phyloP scores from a whole-genome alignment of 2,797 vertebrate species.

The Ctenochaetus hawaiiensis region DNA sequence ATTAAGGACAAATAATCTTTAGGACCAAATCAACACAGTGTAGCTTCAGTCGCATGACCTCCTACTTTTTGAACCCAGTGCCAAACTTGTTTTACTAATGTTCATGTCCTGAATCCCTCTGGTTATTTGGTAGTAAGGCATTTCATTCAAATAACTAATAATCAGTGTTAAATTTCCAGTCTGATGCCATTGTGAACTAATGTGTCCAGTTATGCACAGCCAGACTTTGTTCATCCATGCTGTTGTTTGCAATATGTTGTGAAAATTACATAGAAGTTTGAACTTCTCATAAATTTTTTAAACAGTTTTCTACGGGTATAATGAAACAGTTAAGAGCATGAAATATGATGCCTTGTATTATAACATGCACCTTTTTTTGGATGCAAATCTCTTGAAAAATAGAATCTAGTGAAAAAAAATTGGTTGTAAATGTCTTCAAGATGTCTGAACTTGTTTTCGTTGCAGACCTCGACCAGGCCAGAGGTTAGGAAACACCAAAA shows the following conservation, averaged over 20 bases:
- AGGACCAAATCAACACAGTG: no score
- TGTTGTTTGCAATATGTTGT: neutral
- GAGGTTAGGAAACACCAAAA: conserved; percentile 88
- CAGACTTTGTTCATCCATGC: no score
- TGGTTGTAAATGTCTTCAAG: neutral
- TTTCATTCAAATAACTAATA: no score
- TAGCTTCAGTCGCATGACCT: no score
- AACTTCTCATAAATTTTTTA: neutral
- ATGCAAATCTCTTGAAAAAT: neutral
- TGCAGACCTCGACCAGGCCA: conserved; percentile 87
- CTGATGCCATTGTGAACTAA: no score
- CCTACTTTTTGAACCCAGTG: no score
- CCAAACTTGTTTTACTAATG: no score
- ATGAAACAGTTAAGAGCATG: neutral
- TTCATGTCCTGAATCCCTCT: no score
- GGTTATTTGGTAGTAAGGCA: no score
- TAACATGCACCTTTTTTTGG: neutral
- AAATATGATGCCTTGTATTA: conserved; percentile 7
- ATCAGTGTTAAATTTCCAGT: no score
- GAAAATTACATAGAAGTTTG: neutral
- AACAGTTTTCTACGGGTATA: neutral
- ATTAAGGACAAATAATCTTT: no score
- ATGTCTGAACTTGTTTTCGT: neutral
- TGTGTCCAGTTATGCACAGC: no score
- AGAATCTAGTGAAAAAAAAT: neutral